A percentile compares a stretch with the other conserved stretches of the same genome.
Evolutionary conservation across 2,113 vertebrate species (phyloP).

Genomic region (Tychaedon coryphoeus): DNA sequence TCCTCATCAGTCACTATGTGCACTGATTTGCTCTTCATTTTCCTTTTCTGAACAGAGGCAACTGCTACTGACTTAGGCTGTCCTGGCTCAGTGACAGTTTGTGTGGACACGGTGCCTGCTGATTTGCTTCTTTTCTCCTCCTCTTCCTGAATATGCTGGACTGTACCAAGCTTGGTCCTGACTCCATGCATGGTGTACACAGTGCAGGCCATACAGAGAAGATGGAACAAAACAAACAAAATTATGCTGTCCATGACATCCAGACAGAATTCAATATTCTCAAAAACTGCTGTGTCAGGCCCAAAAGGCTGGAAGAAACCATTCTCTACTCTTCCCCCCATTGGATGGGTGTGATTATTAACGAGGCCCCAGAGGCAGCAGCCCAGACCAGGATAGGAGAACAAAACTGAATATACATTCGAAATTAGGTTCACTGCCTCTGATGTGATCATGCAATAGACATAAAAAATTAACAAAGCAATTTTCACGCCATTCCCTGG

Average conservation of each 20-base stretch:
- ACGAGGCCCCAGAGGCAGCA: neutral
- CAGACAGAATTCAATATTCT: neutral
- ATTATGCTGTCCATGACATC: accelerated
- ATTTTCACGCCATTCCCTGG: neutral
- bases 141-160: neutral
- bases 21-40: neutral
- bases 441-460: neutral
- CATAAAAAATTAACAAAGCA: neutral
- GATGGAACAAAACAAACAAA: neutral
- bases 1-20: neutral
- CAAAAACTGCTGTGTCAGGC: neutral
- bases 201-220: accelerated
- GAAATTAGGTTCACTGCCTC: neutral
- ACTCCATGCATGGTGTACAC: neutral
- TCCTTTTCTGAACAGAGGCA: neutral
- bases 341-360: neutral
- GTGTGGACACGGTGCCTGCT: neutral
- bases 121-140: neutral
- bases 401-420: neutral
- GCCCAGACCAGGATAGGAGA: neutral
- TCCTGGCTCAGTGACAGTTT: neutral
- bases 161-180: neutral
- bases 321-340: neutral
- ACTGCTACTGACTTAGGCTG: neutral
- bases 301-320: neutral